Conservation (phyloP, 2,888 invertebrate species). For the Agapostemon virescens region DNA sequence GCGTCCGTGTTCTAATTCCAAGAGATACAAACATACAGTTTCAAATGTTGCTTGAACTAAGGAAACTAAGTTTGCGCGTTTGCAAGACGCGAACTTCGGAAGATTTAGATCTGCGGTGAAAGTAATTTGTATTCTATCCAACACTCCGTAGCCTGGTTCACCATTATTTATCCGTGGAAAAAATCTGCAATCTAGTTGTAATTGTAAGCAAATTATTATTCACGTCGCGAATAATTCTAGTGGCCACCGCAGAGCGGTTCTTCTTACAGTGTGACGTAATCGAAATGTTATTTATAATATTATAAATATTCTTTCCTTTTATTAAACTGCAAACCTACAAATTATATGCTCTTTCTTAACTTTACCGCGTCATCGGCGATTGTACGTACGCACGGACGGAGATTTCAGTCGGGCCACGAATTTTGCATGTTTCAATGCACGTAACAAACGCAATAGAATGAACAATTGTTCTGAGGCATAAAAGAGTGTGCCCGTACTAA, state of each 20-base stretch:
- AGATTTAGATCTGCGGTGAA: not conserved
- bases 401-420: not conserved
- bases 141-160: not conserved
- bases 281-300: too few species aligned
- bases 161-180: not conserved
- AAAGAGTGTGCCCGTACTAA: too few species aligned
- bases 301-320: too few species aligned
- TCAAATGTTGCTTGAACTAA: not conserved
- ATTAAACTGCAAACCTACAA: too few species aligned
- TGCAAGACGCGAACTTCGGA: not conserved
- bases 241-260: too few species aligned
- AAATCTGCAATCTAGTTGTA: not conserved
- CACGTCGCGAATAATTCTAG: too few species aligned
- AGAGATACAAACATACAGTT: too few species aligned
- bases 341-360: too few species aligned
- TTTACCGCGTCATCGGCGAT: too few species aligned
- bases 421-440: not conserved
- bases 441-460: not conserved
- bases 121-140: not conserved
- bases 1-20: too few species aligned
- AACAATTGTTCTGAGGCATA: not conserved
- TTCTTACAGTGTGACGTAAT: too few species aligned
- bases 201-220: too few species aligned
- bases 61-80: not conserved
- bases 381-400: not conserved